phyloP scores from a whole-genome alignment of 2,797 vertebrate genomes.

The Valencia hispanica region DNA sequence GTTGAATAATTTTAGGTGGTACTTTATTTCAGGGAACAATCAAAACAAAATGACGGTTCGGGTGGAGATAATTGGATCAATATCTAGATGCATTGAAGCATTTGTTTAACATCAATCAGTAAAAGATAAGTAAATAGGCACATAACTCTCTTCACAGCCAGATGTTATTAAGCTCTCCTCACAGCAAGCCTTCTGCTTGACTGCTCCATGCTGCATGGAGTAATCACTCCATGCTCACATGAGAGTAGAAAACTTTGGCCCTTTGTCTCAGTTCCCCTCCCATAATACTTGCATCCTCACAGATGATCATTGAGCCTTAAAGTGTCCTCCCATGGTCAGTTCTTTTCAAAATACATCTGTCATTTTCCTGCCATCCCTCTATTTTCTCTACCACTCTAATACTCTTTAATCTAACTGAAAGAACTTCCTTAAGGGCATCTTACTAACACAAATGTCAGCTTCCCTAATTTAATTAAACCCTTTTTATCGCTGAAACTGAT shows the following conservation, averaged over 20 bases:
- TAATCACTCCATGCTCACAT: slow-evolving; percentile 20
- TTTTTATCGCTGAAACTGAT: background rate
- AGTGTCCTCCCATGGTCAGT: background rate
- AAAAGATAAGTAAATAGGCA: background rate
- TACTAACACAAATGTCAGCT: slow-evolving; percentile 19
- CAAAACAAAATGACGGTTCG: slow-evolving; percentile 1
- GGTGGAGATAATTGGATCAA: background rate
- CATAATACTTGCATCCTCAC: slow-evolving; percentile 3
- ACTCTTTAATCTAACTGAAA: slow-evolving; percentile 10
- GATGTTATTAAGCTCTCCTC: slow-evolving; percentile 5
- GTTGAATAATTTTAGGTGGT: background rate
- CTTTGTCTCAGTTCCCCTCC: slow-evolving; percentile 12
- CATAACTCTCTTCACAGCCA: background rate
- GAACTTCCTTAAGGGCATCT: slow-evolving; percentile 13
- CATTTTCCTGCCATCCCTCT: background rate
- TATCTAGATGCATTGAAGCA: background rate
- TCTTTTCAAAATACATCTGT: background rate
- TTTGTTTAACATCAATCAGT: background rate
- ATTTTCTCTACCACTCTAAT: background rate
- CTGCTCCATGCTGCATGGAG: slow-evolving; percentile 15
- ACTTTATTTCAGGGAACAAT: slow-evolving; percentile 29
- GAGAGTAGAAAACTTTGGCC: background rate
- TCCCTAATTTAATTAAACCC: slow-evolving; percentile 23
- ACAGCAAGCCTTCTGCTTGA: slow-evolving; percentile 7
- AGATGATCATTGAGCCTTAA: slow-evolving; percentile 1